Conservation (phyloP, 2,113 vertebrate genomes). For the Ceyx cyanopectus region DNA sequence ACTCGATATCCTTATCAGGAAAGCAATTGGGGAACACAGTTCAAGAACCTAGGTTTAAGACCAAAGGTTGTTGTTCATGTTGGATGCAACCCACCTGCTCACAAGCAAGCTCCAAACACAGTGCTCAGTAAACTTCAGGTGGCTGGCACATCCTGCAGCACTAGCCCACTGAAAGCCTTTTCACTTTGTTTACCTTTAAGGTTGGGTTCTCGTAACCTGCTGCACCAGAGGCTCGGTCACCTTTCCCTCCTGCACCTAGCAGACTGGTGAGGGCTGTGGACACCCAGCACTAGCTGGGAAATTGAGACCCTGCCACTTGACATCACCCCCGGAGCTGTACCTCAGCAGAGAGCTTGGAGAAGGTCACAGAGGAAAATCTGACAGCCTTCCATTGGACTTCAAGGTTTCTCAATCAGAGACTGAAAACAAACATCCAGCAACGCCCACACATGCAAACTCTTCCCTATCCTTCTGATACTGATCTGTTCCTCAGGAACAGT, state of each 20-base stretch:
- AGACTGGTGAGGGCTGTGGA: not conserved
- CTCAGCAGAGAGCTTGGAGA: not conserved
- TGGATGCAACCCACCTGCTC: not conserved
- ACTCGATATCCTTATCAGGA: slow-evolving; percentile 24
- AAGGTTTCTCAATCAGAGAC: not conserved
- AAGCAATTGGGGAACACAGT: not conserved
- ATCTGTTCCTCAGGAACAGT: not conserved
- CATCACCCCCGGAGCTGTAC: not conserved
- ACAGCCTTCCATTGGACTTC: not conserved
- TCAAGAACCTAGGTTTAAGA: slow-evolving; percentile 7
- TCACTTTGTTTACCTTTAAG: not conserved
- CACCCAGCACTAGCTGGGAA: not conserved
- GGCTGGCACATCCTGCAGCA: not conserved
- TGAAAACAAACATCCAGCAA: not conserved
- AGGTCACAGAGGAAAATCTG: not conserved
- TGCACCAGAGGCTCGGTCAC: not conserved
- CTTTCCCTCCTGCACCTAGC: not conserved
- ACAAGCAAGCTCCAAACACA: not conserved
- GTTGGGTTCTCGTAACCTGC: not conserved
- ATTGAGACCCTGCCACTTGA: not conserved
- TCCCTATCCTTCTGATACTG: not conserved
- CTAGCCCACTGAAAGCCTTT: not conserved
- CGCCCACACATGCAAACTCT: accelerated
- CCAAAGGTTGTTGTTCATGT: slow-evolving; percentile 13
- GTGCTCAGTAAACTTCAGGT: accelerated